Conservation (phyloP, 2,797 vertebrate species). For the Siniperca scherzeri region DNA sequence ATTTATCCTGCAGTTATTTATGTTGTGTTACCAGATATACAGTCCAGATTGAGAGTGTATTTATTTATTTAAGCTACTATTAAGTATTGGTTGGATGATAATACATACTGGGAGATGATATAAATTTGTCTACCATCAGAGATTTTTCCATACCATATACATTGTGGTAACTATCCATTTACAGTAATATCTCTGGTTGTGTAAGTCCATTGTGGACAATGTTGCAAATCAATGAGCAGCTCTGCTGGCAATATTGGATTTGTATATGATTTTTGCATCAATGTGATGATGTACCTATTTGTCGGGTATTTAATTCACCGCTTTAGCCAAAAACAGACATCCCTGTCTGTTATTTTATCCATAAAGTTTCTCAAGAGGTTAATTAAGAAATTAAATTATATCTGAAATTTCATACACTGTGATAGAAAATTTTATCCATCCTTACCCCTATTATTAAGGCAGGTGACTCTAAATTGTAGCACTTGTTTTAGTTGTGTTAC, state of each 20-base stretch:
- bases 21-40: background rate
- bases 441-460: background rate
- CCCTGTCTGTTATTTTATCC: background rate
- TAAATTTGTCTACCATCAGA: background rate
- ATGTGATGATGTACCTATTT: background rate
- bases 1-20: slow-evolving; percentile 20
- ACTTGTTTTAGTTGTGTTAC: background rate
- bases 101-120: background rate
- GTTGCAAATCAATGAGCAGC: background rate
- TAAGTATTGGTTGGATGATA: background rate
- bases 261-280: background rate
- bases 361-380: background rate
- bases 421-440: background rate
- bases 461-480: background rate
- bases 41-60: background rate
- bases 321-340: background rate
- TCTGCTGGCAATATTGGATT: background rate
- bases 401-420: background rate
- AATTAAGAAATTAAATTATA: background rate
- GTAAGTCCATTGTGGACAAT: background rate
- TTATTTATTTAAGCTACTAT: background rate
- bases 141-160: background rate
- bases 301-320: background rate
- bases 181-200: background rate
- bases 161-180: background rate